These are phyloP conservation scores for Macrostomum lignano DNA, from an alignment of 1,140 invertebrate species.

Conservation along the genomic window DNA sequence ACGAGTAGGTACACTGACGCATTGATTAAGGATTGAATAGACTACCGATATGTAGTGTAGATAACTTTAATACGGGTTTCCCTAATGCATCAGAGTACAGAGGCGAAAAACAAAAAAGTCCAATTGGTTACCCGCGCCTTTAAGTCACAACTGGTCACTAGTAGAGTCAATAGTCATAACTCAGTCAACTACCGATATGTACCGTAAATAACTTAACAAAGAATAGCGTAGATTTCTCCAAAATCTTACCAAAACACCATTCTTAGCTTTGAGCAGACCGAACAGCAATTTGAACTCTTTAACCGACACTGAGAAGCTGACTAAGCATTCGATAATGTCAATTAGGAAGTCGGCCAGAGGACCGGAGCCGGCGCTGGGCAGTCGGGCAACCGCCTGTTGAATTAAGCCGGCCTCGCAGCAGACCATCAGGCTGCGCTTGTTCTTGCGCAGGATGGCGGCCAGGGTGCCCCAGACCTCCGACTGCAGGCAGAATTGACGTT, in stretches of 20 bases:
- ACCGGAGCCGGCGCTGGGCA: no score
- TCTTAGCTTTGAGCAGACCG: conserved; percentile 62
- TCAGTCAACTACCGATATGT: neutral
- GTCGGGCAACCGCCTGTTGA: no score
- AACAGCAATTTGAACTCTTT: conserved; percentile 85
- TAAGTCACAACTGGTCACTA: no score
- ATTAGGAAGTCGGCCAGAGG: conserved; percentile 81
- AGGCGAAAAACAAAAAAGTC: no score
- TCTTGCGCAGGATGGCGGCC: no score
- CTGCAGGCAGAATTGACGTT: no score
- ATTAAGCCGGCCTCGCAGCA: no score
- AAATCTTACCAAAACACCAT: conserved; percentile 60
- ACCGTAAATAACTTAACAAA: neutral
- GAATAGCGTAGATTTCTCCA: neutral
- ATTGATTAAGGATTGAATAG: neutral
- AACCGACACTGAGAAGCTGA: conserved; percentile 90
- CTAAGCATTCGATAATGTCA: conserved; percentile 78
- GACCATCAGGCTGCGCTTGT: no score
- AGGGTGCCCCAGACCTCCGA: no score
- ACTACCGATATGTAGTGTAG: neutral
- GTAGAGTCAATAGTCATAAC: no score
- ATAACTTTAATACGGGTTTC: neutral
- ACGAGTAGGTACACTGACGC: neutral
- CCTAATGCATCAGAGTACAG: no score
- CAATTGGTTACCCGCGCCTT: no score